Conservation (phyloP, 2,113 vertebrate genomes). For the Campylomormyrus tamandua region DNA sequence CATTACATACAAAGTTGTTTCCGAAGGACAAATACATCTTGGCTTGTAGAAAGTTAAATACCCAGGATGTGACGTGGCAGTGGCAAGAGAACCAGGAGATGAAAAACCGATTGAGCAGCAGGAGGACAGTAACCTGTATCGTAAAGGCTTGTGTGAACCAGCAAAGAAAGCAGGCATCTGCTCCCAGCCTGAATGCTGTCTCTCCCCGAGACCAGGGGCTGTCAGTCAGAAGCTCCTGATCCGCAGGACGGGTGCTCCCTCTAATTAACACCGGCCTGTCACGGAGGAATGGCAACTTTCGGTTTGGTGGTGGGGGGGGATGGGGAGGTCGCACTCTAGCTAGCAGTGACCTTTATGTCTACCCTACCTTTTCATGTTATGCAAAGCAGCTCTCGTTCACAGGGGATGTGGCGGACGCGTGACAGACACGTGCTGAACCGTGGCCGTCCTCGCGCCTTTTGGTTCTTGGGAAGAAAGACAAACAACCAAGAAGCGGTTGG, state of each 20-base stretch:
- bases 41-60: neutral
- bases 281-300: slow-evolving; percentile 36
- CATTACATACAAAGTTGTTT: neutral
- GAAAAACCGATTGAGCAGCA: neutral
- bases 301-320: neutral
- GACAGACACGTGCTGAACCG: neutral
- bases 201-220: neutral
- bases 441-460: neutral
- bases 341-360: slow-evolving; percentile 48
- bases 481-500: neutral
- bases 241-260: slow-evolving; percentile 43
- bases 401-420: slow-evolving; percentile 3
- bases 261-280: slow-evolving; percentile 47
- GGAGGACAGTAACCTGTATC: neutral
- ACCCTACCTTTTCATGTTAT: slow-evolving; percentile 50
- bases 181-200: neutral
- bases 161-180: neutral
- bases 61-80: neutral
- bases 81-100: neutral
- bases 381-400: slow-evolving; percentile 44
- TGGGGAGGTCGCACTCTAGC: slow-evolving; percentile 32
- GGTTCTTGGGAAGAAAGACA: neutral
- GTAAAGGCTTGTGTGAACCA: neutral
- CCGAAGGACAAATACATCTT: neutral
- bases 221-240: slow-evolving; percentile 42